These are phyloP conservation scores for Nymphalis urticae DNA, from an alignment of 2,888 invertebrate genomes.

Conservation along the genomic window DNA sequence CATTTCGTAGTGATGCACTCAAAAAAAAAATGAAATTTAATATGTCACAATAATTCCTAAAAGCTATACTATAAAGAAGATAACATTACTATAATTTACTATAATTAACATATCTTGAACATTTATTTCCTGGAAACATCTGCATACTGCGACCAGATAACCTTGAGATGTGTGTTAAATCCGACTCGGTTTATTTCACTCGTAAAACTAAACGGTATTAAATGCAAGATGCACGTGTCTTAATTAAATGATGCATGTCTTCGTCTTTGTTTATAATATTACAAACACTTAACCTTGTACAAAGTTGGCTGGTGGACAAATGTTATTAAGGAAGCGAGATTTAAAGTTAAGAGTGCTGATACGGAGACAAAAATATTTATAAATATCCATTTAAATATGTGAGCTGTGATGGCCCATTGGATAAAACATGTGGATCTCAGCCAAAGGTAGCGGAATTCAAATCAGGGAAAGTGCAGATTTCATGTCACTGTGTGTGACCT, in stretches of 20 bases:
- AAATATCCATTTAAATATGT: slow-evolving; percentile 2
- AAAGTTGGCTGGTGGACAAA: slow-evolving; percentile 10
- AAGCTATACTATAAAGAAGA: not conserved
- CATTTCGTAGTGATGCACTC: no score
- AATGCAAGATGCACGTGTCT: slow-evolving; percentile 43
- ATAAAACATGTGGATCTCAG: no score
- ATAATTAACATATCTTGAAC: slow-evolving; percentile 12
- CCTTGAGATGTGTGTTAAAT: slow-evolving; percentile 50
- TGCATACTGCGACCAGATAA: slow-evolving; percentile 26
- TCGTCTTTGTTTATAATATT: slow-evolving; percentile 5
- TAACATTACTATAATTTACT: slow-evolving; percentile 1
- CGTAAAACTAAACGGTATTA: slow-evolving; percentile 58
- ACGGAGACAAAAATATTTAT: not conserved
- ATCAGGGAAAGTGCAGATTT: no score
- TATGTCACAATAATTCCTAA: not conserved
- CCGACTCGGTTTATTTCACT: slow-evolving; percentile 59
- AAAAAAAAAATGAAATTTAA: no score
- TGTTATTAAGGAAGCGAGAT: not conserved
- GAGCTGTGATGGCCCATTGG: no score
- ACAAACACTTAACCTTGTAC: slow-evolving; percentile 9
- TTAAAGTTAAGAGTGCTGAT: not conserved
- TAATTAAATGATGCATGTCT: slow-evolving; percentile 12
- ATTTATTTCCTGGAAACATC: slow-evolving; percentile 31
- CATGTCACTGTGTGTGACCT: no score
- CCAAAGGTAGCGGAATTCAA: no score